Evolutionary conservation across 2,797 vertebrate species (phyloP).

Genomic region (Chloroceryle inda): DNA sequence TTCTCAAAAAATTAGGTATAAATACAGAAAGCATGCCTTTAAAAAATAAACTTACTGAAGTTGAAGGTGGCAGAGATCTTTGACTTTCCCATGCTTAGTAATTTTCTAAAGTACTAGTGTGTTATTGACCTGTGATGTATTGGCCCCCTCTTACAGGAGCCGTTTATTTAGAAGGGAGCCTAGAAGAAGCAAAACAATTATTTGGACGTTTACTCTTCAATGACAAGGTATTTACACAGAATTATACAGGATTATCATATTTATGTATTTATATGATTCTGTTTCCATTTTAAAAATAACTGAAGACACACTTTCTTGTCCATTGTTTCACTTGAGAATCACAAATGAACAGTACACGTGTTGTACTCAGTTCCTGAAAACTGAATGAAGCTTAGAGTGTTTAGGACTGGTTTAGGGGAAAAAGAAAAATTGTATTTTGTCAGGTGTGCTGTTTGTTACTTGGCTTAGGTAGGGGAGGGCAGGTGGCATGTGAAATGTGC

Average conservation of each 20-base stretch:
- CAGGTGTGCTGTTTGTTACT: neutral
- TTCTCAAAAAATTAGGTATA: neutral
- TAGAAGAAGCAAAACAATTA: constrained; percentile 92
- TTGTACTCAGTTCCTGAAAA: neutral
- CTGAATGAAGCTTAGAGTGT: neutral
- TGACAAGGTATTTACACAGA: constrained; percentile 76
- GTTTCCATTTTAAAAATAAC: neutral
- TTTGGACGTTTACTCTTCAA: constrained; percentile 97
- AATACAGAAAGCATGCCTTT: neutral
- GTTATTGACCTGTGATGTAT: neutral
- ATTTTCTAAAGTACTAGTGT: constrained; percentile 47
- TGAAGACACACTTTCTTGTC: neutral
- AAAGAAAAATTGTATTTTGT: neutral
- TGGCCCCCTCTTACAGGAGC: constrained; percentile 84
- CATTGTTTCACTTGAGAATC: neutral
- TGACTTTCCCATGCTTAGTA: neutral
- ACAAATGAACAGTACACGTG: neutral
- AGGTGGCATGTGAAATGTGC: neutral
- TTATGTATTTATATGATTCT: neutral
- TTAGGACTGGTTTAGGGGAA: neutral
- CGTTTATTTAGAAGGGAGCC: constrained; percentile 95
- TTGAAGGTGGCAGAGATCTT: neutral
- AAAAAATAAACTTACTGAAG: neutral
- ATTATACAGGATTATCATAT: constrained; percentile 61
- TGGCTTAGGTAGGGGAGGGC: neutral